phyloP scores from a whole-genome alignment of 64 coral and sea anemone species.

The Acropora tenuis region DNA sequence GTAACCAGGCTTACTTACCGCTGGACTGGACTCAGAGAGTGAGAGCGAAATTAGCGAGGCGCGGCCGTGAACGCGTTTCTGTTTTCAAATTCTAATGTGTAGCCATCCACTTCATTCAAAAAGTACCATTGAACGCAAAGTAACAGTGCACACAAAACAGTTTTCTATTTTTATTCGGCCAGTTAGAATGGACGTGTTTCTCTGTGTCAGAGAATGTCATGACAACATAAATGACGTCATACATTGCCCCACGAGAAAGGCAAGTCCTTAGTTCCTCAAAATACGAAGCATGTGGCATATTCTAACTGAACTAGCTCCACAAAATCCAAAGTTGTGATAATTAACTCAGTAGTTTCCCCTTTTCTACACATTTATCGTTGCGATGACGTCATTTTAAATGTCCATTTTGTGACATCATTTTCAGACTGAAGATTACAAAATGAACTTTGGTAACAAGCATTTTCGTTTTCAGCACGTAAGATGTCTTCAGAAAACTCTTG shows the following conservation, averaged over 20 bases:
- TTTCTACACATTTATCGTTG: background rate
- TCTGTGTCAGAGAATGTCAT: background rate
- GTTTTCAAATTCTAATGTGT: background rate
- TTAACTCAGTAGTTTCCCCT: background rate
- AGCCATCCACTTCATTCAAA: background rate
- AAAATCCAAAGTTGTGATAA: background rate
- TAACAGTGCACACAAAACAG: background rate
- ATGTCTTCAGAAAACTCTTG: too few relatives aligned
- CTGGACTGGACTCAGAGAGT: background rate
- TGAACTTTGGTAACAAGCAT: too few relatives aligned
- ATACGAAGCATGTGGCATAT: background rate
- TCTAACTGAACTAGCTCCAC: background rate
- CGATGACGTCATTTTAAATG: background rate
- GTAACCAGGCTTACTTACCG: too few relatives aligned
- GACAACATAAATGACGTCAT: slow-evolving; percentile 1
- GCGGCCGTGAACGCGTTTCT: background rate
- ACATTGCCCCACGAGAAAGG: background rate
- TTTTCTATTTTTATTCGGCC: background rate
- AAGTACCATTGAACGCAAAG: background rate
- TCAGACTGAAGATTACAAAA: background rate
- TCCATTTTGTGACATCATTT: background rate
- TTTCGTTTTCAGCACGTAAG: too few relatives aligned
- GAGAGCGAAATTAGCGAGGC: background rate
- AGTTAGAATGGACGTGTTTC: background rate
- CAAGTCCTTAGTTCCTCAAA: background rate